A percentile compares a stretch with the other conserved stretches of the same genome.
phyloP scores from a whole-genome alignment of 2,113 vertebrate genomes.

The Lagopus muta region DNA sequence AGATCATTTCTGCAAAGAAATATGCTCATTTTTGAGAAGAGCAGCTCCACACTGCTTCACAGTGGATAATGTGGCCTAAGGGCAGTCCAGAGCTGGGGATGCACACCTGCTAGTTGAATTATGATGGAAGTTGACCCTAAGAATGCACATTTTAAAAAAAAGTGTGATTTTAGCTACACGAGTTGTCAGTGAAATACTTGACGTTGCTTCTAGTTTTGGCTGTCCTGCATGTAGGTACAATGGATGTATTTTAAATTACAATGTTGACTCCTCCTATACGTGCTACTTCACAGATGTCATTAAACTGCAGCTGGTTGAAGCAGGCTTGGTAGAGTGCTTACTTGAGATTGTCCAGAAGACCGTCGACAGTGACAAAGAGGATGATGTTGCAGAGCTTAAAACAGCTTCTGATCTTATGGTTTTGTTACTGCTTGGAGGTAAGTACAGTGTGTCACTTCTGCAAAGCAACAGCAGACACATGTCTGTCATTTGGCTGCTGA shows the following conservation, averaged over 20 bases:
- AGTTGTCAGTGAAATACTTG: neutral
- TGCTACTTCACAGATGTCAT: conserved; percentile 86
- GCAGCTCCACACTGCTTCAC: neutral
- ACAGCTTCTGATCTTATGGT: conserved; percentile 98
- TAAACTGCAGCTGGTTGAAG: conserved; percentile 97
- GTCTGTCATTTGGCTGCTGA: neutral
- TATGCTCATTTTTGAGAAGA: neutral
- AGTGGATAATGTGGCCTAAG: neutral
- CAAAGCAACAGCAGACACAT: neutral
- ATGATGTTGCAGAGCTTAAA: conserved; percentile 94
- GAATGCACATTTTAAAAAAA: neutral
- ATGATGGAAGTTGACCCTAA: neutral
- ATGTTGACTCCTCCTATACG: neutral
- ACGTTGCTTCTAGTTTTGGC: neutral
- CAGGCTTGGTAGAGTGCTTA: conserved; percentile 94
- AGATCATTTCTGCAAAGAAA: neutral
- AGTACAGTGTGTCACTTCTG: neutral
- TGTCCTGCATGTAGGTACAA: fast-evolving
- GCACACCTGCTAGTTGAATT: neutral
- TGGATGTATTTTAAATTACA: neutral
- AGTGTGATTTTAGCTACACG: neutral
- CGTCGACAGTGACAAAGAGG: conserved; percentile 92
- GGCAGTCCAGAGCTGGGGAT: neutral
- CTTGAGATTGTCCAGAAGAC: conserved; percentile 94
- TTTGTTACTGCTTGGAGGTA: conserved; percentile 93